A percentile compares a stretch with the other conserved stretches of the same genome.
Conservation (phyloP, 1,140 invertebrate species). For the Aphaenogaster floridana region DNA sequence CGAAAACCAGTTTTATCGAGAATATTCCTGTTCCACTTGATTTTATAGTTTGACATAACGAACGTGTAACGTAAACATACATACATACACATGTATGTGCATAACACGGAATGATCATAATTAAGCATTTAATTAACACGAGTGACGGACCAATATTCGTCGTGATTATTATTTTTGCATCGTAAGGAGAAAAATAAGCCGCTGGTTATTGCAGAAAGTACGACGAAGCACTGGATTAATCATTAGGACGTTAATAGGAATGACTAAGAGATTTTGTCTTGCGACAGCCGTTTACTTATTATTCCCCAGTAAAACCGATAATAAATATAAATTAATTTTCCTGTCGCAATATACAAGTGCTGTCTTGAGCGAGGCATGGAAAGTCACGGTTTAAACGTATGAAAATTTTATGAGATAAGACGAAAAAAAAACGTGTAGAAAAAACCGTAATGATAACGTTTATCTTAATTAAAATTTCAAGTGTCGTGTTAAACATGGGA, state of each 20-base stretch:
- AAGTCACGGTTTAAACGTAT: background rate
- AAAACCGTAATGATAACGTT: background rate
- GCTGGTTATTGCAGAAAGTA: background rate
- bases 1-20: constrained; percentile 21
- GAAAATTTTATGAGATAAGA: background rate
- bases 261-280: constrained; percentile 44
- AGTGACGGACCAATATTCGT: background rate
- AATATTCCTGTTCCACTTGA: constrained; percentile 16
- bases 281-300: background rate
- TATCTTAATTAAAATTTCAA: background rate
- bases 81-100: background rate
- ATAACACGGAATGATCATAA: constrained; percentile 4
- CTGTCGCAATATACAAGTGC: background rate
- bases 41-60: constrained; percentile 19
- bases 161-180: background rate
- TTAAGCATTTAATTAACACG: constrained; percentile 1
- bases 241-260: constrained; percentile 33
- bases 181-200: background rate
- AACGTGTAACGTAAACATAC: background rate
- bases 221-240: background rate
- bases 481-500: background rate
- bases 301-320: background rate
- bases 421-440: background rate
- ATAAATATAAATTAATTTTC: constrained; percentile 34
- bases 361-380: background rate